phyloP scores from a whole-genome alignment of 2,113 vertebrate species.

The Azemiops feae region DNA sequence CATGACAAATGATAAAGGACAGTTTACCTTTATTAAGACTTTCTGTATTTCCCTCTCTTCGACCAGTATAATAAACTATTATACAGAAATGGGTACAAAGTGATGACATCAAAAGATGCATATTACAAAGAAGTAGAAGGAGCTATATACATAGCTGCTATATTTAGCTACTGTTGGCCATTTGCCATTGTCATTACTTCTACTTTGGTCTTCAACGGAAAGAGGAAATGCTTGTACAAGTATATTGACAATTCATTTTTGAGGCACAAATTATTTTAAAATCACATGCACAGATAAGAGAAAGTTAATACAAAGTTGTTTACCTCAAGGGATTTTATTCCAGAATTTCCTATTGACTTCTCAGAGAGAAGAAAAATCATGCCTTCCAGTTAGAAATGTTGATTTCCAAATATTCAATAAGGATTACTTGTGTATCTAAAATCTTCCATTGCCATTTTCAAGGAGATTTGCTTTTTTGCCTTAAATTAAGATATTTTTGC shows the following conservation, averaged over 20 bases:
- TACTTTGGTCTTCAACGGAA: background rate
- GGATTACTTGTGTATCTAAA: slow-evolving; percentile 14
- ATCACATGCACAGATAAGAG: background rate
- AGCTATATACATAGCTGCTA: background rate
- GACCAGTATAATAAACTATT: background rate
- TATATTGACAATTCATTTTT: background rate
- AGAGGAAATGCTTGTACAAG: background rate
- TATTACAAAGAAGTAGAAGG: background rate
- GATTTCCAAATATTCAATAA: slow-evolving; percentile 25
- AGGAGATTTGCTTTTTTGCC: slow-evolving; percentile 8
- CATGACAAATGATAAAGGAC: background rate
- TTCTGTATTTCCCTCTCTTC: background rate
- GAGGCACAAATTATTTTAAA: background rate
- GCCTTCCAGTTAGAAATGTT: slow-evolving; percentile 23
- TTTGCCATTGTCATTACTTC: background rate
- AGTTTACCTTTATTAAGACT: background rate
- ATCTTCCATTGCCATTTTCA: slow-evolving; percentile 24
- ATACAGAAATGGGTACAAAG: background rate
- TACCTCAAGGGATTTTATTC: background rate
- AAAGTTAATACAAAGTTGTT: background rate
- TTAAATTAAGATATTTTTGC: slow-evolving; percentile 30
- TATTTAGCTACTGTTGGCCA: background rate
- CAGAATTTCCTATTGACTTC: slow-evolving; percentile 40
- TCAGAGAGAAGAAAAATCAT: slow-evolving; percentile 8
- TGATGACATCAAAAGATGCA: background rate